These are phyloP conservation scores for Cheilosia vernalis DNA, from an alignment of 2,888 invertebrate genomes.

Conservation along the genomic window DNA sequence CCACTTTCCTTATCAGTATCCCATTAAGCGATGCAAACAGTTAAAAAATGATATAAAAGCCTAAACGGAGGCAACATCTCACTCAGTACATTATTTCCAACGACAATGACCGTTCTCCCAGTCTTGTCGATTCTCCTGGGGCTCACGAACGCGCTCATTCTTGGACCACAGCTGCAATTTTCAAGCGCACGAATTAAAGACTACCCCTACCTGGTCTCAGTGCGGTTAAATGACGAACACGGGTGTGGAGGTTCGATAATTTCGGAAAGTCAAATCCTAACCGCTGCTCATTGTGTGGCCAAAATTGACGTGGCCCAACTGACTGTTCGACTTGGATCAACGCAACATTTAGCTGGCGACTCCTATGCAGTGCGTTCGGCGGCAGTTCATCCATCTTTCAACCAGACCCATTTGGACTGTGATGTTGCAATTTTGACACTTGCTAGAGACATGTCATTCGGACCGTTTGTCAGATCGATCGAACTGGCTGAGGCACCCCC, in stretches of 20 bases:
- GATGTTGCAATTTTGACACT: slow-evolving; percentile 53
- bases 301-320: not conserved
- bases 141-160: not conserved
- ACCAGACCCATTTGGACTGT: slow-evolving; percentile 16
- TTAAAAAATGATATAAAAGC: no score
- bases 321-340: slow-evolving; percentile 39
- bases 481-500: slow-evolving; percentile 11
- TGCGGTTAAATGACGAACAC: slow-evolving; percentile 43
- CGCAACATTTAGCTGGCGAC: slow-evolving; percentile 26
- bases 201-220: slow-evolving; percentile 25
- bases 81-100: not conserved
- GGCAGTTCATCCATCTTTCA: slow-evolving; percentile 30
- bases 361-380: not conserved
- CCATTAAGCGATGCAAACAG: no score
- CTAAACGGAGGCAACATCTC: no score
- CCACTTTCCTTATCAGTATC: no score
- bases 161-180: not conserved
- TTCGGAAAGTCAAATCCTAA: slow-evolving; percentile 30
- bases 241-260: slow-evolving; percentile 46
- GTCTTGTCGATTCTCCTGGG: slow-evolving; percentile 17
- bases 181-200: slow-evolving; percentile 18
- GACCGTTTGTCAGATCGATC: slow-evolving; percentile 25
- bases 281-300: slow-evolving; percentile 49
- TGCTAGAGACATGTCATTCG: not conserved
- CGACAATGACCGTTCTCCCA: slow-evolving; percentile 7